phyloP scores from a whole-genome alignment of 2,888 invertebrate genomes.

The Pantelozetes paolii region DNA sequence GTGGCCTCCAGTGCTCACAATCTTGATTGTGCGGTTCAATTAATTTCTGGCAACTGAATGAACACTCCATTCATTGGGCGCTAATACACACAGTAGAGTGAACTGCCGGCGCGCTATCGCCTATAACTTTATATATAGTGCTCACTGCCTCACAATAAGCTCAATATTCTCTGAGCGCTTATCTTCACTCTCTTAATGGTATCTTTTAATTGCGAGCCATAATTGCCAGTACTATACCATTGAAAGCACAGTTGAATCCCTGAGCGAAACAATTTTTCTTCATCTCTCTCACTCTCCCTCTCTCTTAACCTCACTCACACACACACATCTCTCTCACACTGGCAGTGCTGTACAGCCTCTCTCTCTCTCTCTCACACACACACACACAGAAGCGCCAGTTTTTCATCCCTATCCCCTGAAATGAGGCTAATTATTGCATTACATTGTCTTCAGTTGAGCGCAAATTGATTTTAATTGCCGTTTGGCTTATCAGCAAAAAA shows the following conservation, averaged over 20 bases:
- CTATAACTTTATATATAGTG: background rate
- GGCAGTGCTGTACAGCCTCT: slow-evolving; percentile 5
- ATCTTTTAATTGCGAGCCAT: slow-evolving; percentile 38
- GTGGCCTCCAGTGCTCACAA: slow-evolving; percentile 24
- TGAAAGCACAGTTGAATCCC: slow-evolving; percentile 23
- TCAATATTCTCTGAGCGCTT: slow-evolving; percentile 6
- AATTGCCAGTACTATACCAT: slow-evolving; percentile 12
- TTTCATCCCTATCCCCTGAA: slow-evolving; percentile 22
- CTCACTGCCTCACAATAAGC: background rate
- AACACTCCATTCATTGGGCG: slow-evolving; percentile 30
- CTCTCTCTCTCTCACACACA: background rate
- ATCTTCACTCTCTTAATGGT: slow-evolving; percentile 30
- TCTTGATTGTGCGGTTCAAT: slow-evolving; percentile 36
- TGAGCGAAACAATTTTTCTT: slow-evolving; percentile 26
- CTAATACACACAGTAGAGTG: slow-evolving; percentile 32
- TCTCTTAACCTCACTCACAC: no score
- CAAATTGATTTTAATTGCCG: slow-evolving; percentile 38
- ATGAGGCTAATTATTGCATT: slow-evolving; percentile 37
- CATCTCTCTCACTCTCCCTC: slow-evolving; percentile 4
- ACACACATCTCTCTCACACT: slow-evolving; percentile 5
- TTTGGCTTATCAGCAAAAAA: slow-evolving; percentile 27
- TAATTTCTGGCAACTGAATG: slow-evolving; percentile 36
- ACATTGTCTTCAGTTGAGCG: slow-evolving; percentile 33
- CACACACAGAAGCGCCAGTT: slow-evolving; percentile 1
- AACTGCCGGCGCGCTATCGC: background rate